Evolutionary conservation across 2,888 invertebrate genomes (phyloP), one percentile per base, ranked within the genome.

Genomic region (Drepana falcataria): DNA sequence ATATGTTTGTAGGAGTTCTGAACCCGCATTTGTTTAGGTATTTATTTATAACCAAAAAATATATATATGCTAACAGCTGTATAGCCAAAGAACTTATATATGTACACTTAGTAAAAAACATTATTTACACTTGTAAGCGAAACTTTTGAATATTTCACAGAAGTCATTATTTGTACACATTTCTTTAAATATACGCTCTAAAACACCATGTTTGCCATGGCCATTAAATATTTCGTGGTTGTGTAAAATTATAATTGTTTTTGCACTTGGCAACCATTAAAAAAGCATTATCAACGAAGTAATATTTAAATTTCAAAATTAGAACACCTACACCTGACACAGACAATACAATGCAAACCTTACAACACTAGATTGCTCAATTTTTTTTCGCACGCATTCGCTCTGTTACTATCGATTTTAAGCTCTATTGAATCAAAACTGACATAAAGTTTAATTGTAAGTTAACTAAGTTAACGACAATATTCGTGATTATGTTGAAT

Each of bases 351-450:
- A 77, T 73, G 72, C 78, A 79, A 79, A 76, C 69, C 69, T 83
- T 85, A 69, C 85, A 74, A 81, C 71, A 87, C 67, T 57, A 57
- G 47, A 63, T 85, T 86, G 69, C 85, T 65, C 66, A 84, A 83
- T 73, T 65, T 54, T 64, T 79, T 75, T 84, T 87, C 83, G 75
- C 86, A 86, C 86, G 85, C 79, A 73, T 71, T 72, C 73, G 66
- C 71, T 71, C 62, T 59, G 61, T 60, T 54, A 64, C 64, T 69
- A 60, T 65, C 66, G 57, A 73, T 65, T 69, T 59, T 65, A 47
- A 49, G 49, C 61, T 59, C 57, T 63, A 65, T 49, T 34, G 35
- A 58, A 60, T 53, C 35, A 54, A 48, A 53, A 60, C 5, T 61
- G 62, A 58, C 52, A 64, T 61, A 57, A n/a, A n/a, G 59, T 53